These are phyloP conservation scores for Pristionchus maxplancki DNA, from an alignment of 2,888 invertebrate genomes.

Conservation along the genomic window DNA sequence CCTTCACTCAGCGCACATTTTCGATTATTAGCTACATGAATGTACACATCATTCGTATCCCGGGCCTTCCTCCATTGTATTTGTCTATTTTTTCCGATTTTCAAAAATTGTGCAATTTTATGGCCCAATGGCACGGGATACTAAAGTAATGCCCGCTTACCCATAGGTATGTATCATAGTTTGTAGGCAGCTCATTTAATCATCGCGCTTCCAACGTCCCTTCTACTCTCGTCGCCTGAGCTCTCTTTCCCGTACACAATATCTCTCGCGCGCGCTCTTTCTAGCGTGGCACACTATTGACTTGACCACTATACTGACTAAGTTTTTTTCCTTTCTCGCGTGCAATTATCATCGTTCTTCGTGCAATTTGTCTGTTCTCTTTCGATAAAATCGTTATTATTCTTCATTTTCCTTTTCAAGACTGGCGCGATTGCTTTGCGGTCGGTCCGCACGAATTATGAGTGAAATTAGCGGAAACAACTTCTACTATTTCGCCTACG, in stretches of 20 bases:
- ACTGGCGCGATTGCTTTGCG: conserved; percentile 7
- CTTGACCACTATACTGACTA: neutral
- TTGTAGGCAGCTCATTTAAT: neutral
- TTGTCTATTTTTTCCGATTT: neutral
- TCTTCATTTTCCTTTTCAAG: neutral
- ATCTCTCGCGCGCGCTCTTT: neutral
- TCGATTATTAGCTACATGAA: no score
- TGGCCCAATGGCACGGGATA: no score
- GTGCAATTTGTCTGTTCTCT: neutral
- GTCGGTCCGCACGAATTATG: neutral
- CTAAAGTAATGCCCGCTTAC: neutral
- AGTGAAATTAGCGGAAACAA: conserved; percentile 9
- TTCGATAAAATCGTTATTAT: neutral
- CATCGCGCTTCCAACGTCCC: neutral
- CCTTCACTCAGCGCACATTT: neutral
- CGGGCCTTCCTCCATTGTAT: neutral
- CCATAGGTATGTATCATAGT: neutral
- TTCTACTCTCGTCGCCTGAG: neutral
- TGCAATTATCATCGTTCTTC: conserved; percentile 30
- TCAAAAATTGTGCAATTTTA: neutral
- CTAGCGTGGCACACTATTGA: conserved; percentile 25
- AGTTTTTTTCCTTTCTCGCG: neutral
- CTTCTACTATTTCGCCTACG: conserved; percentile 51
- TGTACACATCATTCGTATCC: no score
- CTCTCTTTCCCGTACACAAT: neutral